phyloP scores from a whole-genome alignment of 2,888 invertebrate genomes.

The Caenorhabditis doughertyi region DNA sequence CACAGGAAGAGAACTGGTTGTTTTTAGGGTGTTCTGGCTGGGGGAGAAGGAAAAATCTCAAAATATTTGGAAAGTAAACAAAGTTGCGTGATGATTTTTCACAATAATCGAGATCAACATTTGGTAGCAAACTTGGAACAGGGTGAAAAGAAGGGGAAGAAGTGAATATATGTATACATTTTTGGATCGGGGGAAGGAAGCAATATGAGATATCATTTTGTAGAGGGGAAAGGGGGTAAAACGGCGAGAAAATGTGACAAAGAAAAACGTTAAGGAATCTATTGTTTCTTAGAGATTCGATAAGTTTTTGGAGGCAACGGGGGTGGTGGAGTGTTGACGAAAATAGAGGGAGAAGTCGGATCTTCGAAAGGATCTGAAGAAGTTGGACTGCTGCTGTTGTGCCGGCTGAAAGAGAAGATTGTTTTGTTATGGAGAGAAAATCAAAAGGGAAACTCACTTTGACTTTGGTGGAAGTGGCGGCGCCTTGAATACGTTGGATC shows the following conservation, averaged over 20 bases:
- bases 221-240: background rate
- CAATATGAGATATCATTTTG: background rate
- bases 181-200: background rate
- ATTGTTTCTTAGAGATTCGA: slow-evolving; percentile 39
- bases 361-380: slow-evolving; percentile 52
- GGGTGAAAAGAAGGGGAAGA: background rate
- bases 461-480: slow-evolving; percentile 71
- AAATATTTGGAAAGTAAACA: background rate
- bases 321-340: slow-evolving; percentile 58
- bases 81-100: background rate
- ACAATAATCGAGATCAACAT: slow-evolving; percentile 1
- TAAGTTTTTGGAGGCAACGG: slow-evolving; percentile 67
- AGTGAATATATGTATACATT: slow-evolving; percentile 4
- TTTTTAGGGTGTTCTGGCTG: background rate
- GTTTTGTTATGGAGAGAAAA: background rate
- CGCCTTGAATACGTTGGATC: slow-evolving; percentile 24
- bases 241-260: background rate
- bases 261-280: no score
- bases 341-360: slow-evolving; percentile 54
- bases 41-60: slow-evolving; percentile 13
- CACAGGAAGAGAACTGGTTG: slow-evolving; percentile 6
- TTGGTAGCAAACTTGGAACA: background rate
- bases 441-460: slow-evolving; percentile 19
- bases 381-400: slow-evolving; percentile 38
- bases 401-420: slow-evolving; percentile 42